These are phyloP conservation scores for Tethya wilhelma DNA, from an alignment of 37 sponge, comb jelly and placozoan genomes.

Conservation along the genomic window DNA sequence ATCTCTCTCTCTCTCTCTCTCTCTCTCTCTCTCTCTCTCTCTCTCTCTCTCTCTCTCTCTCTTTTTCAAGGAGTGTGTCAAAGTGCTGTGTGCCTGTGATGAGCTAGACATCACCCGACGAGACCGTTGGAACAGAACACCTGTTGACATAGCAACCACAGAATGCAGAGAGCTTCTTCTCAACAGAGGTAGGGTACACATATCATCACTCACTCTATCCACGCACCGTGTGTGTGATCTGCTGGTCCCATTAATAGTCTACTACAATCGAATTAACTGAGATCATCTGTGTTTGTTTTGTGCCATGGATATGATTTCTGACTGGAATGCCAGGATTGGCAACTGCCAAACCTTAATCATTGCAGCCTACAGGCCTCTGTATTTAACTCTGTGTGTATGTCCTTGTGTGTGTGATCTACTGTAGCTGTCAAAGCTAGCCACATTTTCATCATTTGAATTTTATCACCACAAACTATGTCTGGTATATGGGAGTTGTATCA, in stretches of 20 bases:
- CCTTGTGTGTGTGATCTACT: no score
- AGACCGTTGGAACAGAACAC: conserved; percentile 70
- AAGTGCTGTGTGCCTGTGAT: conserved; percentile 68
- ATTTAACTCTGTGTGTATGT: no score
- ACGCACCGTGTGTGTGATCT: no score
- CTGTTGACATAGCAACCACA: conserved; percentile 55
- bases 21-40: conserved; percentile 6
- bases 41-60: not conserved
- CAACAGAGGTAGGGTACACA: conserved; percentile 55
- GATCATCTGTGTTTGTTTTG: no score
- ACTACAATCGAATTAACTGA: not conserved
- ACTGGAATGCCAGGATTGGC: no score
- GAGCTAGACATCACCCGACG: conserved; percentile 34
- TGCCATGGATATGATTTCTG: no score
- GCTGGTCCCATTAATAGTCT: not conserved
- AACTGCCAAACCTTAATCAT: no score
- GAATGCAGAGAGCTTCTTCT: conserved; percentile 54
- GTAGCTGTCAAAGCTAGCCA: no score
- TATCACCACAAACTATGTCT: no score
- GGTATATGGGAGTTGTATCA: no score
- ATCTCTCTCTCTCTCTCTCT: conserved; percentile 14
- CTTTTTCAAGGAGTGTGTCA: conserved; percentile 49
- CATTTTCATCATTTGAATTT: no score
- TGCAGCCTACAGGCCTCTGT: no score
- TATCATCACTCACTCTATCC: not conserved